Evolutionary conservation across 2,113 vertebrate genomes (phyloP), one percentile per base, ranked within the genome.

Genomic region (Eidolon helvum): DNA sequence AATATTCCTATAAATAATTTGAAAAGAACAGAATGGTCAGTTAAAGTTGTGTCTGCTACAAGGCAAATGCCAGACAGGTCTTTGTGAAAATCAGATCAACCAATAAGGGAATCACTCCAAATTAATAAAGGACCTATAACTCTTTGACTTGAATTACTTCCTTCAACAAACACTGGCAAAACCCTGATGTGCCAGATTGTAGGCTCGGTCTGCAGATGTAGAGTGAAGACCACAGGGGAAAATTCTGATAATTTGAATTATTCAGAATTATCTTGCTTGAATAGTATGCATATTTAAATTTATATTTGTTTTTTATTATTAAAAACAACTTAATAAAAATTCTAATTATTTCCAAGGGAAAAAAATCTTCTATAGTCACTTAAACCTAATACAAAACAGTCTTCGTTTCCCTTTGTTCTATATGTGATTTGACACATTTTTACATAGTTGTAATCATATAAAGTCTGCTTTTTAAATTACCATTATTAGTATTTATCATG

Each of bases 1-100:
- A 99, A 99, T 95, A 99, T 99, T 65, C 99, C 99, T 99, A 92
- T 35, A 96, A 97, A 96, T 68, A 96, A 96, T 74, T 94, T 84
- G 94, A 87, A 94, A 10, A 43, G 38, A 65, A 57, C 38, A 68
- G 91, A 90, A 71, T 7, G 61, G 78, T 91, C 90, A 50, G 87
- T 72, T 80, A 89, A 48, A 38, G 79, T 10, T 21, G 77, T n/a
- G 43, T 63, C 38, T 3, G 15, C 69, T 82, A 28, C 59, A 35
- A 71, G 66, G 79, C 83, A 91, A 95, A 89, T 0, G 1, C n/a
- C 75, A 26, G 5, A 35, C 74, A 63, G 33, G 65, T 2, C 50
- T 91, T 92, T 24, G 61, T 79, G 84, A 87, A 74, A 91, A 80
- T 63, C 71, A 50, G 59, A 57, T 66, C 80, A 78, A 77, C 85